Base-by-base conservation (phyloP, 2,888 invertebrate genomes). In the Dichetophora obliterata region DNA sequence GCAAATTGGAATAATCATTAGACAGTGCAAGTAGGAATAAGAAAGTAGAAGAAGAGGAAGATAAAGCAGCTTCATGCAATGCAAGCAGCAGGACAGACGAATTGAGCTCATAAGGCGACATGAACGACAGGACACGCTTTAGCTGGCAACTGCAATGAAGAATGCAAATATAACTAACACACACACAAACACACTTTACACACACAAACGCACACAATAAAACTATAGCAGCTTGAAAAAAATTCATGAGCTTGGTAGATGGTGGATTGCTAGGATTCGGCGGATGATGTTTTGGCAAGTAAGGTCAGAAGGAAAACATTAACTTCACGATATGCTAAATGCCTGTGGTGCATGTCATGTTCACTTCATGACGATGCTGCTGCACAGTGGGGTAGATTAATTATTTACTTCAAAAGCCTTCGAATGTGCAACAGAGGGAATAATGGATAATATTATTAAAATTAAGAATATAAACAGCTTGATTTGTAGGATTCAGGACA, bases 1-100 rank as follows among this genome's bases (percentile, higher is more conserved):
- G 34, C 37, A 71, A 71, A 71, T 71, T 19, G 14, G 71, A 71
- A 59, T 22, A 71, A 54, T 70, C 70, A 70, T 70, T 70, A 70
- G 70, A 70, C 52, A 11, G 16, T 19, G 24, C 31, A 54, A 54
- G 54, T 54, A 54, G 54, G 9, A 54, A 54, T 54, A 54, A 54
- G 11, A 63, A 63, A 63, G 63, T 27, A 19, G 24, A n/a, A n/a
- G 16, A n/a, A 6, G 16, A 4, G 9, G 31, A 37, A 65, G 31
- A 37, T 8, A 16, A 22, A 37, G 37, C 65, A 65, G 37, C 65
- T 31, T 24, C 34, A 19, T 11, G 48, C 16, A 22, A 43, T 24
- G 48, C 52, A 19, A 34, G 52, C 27, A 52, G 31, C 27, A 31
- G 22, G 50, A 48, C 48, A 50, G 27, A 69, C 19, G 19, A 50